Evolutionary conservation across 2,888 invertebrate genomes (phyloP), one percentile per base, ranked within the genome.

Genomic region (Drosophila mercatorum): DNA sequence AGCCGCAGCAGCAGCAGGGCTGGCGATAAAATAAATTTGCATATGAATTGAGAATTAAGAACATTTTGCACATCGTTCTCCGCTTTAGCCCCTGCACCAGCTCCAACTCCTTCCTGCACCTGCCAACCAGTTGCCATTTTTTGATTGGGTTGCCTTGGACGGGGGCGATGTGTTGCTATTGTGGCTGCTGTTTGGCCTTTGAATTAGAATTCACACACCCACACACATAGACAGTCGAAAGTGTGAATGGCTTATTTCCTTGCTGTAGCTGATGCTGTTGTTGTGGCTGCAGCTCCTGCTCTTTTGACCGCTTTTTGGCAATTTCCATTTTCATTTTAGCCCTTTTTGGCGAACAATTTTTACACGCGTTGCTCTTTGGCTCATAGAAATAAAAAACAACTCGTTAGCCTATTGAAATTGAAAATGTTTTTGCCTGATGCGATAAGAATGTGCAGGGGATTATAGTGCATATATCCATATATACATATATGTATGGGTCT

Each of bases 1-100:
- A 26, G 68, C 65, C 70, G 58, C 64, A 68, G 56, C 61, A 70
- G 57, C 86, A 87, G 86, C 85, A 88, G 84, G 57, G 65, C 61
- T 88, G 89, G 91, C 90, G 92, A 91, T 91, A 92, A 92, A 91
- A 92, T 92, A 92, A 92, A 92, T 92, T 92, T 92, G 91, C 92
- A 92, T 92, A 92, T 92, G 92, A 92, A 92, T 92, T 89, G 92
- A 85, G 92, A 92, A 92, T 92, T 92, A 92, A 92, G 91, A 91
- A 90, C 91, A 87, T 88, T 91, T 92, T 92, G 89, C 86, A 92
- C 90, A 91, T 90, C 90, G 88, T 87, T 72, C 80, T 72, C 68
- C 68, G 63, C 73, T 55, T 52, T 57, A 31, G 11, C 55, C 55
- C 40, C 41, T 38, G 60, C 44, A 31, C 43, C 46, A 44, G 14